These are phyloP conservation scores for Meloidogyne chitwoodi DNA, from an alignment of 1,140 invertebrate species.

Conservation along the genomic window DNA sequence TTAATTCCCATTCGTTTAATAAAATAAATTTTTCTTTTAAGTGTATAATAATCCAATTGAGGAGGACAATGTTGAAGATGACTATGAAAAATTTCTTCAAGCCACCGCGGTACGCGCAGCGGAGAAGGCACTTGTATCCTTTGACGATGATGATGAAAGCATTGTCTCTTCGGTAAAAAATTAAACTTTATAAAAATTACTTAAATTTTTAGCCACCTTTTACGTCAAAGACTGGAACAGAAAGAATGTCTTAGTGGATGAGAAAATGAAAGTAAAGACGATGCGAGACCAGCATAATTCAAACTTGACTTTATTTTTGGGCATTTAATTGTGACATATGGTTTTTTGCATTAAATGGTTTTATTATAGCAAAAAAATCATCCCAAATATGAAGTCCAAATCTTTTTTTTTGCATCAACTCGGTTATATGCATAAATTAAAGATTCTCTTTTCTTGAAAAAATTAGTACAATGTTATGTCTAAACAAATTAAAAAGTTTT, in stretches of 20 bases:
- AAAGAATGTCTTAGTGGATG: neutral
- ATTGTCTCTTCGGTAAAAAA: slow-evolving; percentile 6
- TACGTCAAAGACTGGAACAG: neutral
- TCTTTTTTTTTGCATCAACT: too few species aligned
- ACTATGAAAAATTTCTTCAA: slow-evolving; percentile 44
- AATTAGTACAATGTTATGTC: too few species aligned
- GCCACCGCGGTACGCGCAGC: slow-evolving; percentile 36
- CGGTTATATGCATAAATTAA: too few species aligned
- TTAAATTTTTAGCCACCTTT: neutral
- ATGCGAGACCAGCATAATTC: neutral
- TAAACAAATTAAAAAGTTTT: too few species aligned
- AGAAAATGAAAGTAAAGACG: neutral
- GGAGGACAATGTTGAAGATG: slow-evolving; percentile 28
- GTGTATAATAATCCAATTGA: slow-evolving; percentile 12
- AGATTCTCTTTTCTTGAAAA: too few species aligned
- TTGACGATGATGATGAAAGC: slow-evolving; percentile 36
- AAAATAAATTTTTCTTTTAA: neutral
- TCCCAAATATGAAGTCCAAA: too few species aligned
- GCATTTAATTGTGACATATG: neutral
- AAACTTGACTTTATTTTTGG: neutral
- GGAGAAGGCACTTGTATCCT: slow-evolving; percentile 39
- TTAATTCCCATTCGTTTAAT: neutral
- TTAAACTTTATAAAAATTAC: neutral
- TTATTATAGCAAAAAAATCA: too few species aligned
- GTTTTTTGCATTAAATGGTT: neutral